A percentile compares a stretch with the other conserved stretches of the same genome.
These are phyloP conservation scores for Ceratitis capitata DNA, from an alignment of 1,140 invertebrate species.

Conservation along the genomic window DNA sequence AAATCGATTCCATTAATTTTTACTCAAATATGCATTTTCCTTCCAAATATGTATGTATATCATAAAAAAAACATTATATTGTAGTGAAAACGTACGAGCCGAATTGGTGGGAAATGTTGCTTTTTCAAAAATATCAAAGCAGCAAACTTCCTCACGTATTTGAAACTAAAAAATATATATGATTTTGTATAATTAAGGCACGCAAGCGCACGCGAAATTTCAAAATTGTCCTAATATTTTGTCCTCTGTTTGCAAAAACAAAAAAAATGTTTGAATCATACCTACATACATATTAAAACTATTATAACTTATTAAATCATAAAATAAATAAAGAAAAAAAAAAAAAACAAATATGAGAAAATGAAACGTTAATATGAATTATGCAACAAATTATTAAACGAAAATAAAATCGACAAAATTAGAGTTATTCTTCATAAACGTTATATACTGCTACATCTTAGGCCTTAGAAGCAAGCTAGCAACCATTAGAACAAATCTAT, in stretches of 20 bases:
- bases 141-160: not conserved
- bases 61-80: too few relatives aligned
- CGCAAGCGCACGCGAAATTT: not conserved
- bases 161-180: not conserved
- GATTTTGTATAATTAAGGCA: not conserved
- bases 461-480: too few relatives aligned
- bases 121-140: not conserved
- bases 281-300: conserved; percentile 24
- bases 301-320: conserved; percentile 30
- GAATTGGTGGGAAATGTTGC: not conserved
- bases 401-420: too few relatives aligned
- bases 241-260: too few relatives aligned
- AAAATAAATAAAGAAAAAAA: not conserved
- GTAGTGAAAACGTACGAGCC: not conserved
- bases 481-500: too few relatives aligned
- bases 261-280: conserved; percentile 1
- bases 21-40: not conserved
- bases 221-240: not conserved
- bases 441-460: too few relatives aligned
- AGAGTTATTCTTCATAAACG: too few relatives aligned
- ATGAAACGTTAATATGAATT: conserved; percentile 15
- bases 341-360: conserved; percentile 1
- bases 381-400: conserved; percentile 32
- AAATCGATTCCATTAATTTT: conserved; percentile 7
- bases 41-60: not conserved